Evolutionary conservation across 2,888 invertebrate genomes (phyloP), one percentile per base, ranked within the genome.

Genomic region (Drosophila neotestacea): DNA sequence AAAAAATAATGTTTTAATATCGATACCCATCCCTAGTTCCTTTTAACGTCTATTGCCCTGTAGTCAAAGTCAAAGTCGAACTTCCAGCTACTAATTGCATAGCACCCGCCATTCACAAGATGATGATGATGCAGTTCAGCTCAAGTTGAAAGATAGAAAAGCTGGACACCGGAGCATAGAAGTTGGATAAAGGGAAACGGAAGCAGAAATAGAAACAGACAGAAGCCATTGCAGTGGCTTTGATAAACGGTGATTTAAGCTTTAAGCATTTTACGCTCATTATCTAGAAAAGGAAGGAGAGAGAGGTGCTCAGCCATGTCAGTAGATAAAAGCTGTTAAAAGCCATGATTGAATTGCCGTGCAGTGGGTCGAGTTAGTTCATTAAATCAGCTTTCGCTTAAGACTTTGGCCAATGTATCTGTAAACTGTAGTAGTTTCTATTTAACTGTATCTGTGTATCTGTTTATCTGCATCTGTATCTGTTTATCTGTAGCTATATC

Each of bases 281-380:
- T 81, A 76, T 46, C 34, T 6, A 42, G 22, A 48, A 47, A 16
- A 28, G 22, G 27, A 44, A 42, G 4, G 13, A 11, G 4, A 30
- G 51, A 22, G 42, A 71, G 77, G 67, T 62, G 77, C 72, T 68
- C 48, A 58, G 69, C 34, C 65, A 50, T 59, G 56, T 50, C 48
- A 63, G 65, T 79, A 72, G 74, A 72, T 72, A 75, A 66, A 68
- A 70, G 70, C 74, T 47, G 58, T 47, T 39, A 39, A 62, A 54
- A 34, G 47, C 77, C 55, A 76, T 70, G 75, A 85, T 85, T 81
- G 79, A 81, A 79, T 81, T 67, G 71, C 69, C 62, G 46, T 10
- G 32, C 36, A 50, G 59, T 67, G 48, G 38, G 56, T 62, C 59
- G 44, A 63, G 64, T 68, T 75, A 70, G 84, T 85, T 71, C 81